Evolutionary conservation across 2,888 invertebrate species (phyloP).

Genomic region (Calephelis perditalis): DNA sequence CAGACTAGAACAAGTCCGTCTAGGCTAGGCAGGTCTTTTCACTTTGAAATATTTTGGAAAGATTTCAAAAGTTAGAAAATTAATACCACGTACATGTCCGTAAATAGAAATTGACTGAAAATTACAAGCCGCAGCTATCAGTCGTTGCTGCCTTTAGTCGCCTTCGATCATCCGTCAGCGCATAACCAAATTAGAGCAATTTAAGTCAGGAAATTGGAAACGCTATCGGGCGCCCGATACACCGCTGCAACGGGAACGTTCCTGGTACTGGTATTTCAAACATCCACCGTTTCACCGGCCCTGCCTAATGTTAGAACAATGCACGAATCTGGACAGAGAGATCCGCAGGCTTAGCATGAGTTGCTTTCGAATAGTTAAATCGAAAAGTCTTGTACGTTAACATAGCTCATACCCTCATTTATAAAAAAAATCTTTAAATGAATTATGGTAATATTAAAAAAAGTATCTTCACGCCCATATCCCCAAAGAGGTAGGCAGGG

Average conservation of each 20-base stretch:
- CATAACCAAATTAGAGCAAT: constrained; percentile 77
- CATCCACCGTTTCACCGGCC: constrained; percentile 67
- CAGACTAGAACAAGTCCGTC: no score
- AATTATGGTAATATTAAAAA: no score
- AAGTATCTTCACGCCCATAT: no score
- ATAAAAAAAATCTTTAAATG: no score
- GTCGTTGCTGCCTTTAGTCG: constrained; percentile 47
- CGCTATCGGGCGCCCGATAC: constrained; percentile 67
- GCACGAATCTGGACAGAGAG: constrained; percentile 73
- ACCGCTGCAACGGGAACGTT: constrained; percentile 56
- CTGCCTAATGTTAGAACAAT: constrained; percentile 72
- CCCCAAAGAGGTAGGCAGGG: no score
- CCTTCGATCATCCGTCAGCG: constrained; percentile 69
- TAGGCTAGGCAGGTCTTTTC: no score
- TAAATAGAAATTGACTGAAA: constrained; percentile 34
- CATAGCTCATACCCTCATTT: no score
- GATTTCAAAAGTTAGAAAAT: neutral
- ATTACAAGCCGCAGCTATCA: constrained; percentile 42
- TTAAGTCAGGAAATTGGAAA: constrained; percentile 77
- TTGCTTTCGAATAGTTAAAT: no score
- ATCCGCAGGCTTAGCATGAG: constrained; percentile 37
- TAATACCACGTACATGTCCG: neutral
- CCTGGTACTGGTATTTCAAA: constrained; percentile 68
- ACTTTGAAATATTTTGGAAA: no score
- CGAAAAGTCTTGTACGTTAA: no score